A percentile compares a stretch with the other conserved stretches of the same genome.
Conservation (phyloP, 2,113 vertebrate genomes). For the Ahaetulla prasina region DNA sequence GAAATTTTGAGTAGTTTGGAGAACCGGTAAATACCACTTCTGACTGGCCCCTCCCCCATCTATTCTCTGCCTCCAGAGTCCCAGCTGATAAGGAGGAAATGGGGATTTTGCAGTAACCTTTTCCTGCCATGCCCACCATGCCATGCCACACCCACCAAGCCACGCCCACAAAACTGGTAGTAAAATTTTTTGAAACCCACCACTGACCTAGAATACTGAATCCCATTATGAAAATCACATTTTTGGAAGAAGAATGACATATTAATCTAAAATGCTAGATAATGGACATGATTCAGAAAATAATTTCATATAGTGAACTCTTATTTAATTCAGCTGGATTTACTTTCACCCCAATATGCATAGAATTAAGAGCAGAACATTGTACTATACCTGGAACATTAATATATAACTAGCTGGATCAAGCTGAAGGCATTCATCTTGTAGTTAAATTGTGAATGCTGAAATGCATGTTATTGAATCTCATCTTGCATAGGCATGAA, state of each 20-base stretch:
- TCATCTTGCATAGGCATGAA: neutral
- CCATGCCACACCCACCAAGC: too few species aligned
- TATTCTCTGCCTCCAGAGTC: too few species aligned
- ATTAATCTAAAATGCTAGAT: neutral
- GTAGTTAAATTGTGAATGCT: neutral
- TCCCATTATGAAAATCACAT: neutral
- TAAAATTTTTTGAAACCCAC: too few species aligned
- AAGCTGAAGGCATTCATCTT: neutral
- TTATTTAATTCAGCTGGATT: neutral
- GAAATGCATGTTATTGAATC: neutral
- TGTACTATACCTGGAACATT: neutral
- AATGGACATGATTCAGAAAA: neutral
- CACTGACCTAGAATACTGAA: neutral
- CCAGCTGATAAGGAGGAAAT: too few species aligned
- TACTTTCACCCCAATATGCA: neutral
- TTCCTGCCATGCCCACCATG: too few species aligned
- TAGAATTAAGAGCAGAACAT: neutral
- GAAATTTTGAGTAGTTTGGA: too few species aligned
- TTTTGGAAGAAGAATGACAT: neutral
- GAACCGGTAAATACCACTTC: too few species aligned
- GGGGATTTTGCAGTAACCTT: too few species aligned
- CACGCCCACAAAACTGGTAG: too few species aligned
- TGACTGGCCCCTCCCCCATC: too few species aligned
- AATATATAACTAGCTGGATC: neutral
- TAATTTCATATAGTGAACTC: neutral